Percentiles rank a stretch among this genome's conserved stretches.
Conservation (phyloP, 2,888 invertebrate species). For the Heteromyza rotundicornis region DNA sequence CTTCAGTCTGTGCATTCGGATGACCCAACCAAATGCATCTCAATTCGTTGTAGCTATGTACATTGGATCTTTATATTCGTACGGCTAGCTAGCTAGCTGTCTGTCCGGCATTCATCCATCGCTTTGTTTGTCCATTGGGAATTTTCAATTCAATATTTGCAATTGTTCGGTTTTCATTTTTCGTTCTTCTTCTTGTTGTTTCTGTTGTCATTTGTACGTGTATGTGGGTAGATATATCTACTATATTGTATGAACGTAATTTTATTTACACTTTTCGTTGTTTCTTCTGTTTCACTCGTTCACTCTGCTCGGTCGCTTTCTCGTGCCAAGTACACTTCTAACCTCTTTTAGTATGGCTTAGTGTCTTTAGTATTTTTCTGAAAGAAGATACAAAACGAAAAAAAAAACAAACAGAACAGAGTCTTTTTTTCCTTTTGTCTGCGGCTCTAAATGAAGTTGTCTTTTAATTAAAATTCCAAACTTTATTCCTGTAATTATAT, state of each 20-base stretch:
- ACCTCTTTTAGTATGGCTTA: too few relatives aligned
- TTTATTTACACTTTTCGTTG: conserved; percentile 7
- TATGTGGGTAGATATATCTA: not conserved
- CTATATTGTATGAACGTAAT: not conserved
- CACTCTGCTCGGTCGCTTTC: too few relatives aligned
- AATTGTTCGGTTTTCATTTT: not conserved
- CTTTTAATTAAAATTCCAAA: conserved; percentile 58
- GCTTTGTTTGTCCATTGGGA: conserved; percentile 10
- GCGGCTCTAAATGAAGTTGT: conserved; percentile 52
- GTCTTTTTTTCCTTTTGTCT: conserved; percentile 28
- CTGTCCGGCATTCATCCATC: conserved; percentile 30
- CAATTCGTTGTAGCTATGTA: too few relatives aligned
- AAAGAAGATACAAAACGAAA: too few relatives aligned
- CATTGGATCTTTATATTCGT: too few relatives aligned
- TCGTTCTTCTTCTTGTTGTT: not conserved
- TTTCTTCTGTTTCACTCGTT: not conserved
- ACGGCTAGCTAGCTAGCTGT: not conserved
- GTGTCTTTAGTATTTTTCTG: too few relatives aligned
- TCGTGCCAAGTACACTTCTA: too few relatives aligned
- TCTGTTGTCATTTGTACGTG: not conserved
- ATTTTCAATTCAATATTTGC: conserved; percentile 18
- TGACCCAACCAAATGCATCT: too few relatives aligned
- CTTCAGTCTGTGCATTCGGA: too few relatives aligned
- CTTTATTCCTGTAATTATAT: conserved; percentile 57
- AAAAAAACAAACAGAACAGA: not conserved